These are phyloP conservation scores for Willowsia nigromaculata DNA, from an alignment of 2,888 invertebrate species.

Conservation along the genomic window DNA sequence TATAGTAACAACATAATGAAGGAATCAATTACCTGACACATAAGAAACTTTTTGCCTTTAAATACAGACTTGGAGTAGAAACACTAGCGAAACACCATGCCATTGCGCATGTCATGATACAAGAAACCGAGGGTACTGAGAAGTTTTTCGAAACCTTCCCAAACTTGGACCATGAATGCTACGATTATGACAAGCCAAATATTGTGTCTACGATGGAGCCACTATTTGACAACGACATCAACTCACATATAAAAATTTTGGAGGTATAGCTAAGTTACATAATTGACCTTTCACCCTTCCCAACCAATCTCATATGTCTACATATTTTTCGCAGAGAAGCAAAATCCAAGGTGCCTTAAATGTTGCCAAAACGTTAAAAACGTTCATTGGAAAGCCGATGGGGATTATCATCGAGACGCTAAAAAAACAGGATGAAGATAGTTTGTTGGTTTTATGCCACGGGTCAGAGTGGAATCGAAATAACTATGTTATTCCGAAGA, in stretches of 20 bases:
- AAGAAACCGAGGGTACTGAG: constrained; percentile 48
- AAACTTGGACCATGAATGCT: constrained; percentile 17
- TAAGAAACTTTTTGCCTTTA: too few species aligned
- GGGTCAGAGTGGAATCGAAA: too few species aligned
- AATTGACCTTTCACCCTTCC: too few species aligned
- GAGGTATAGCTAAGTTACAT: too few species aligned
- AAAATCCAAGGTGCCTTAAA: too few species aligned
- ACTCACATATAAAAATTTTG: constrained; percentile 45
- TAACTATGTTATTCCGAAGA: too few species aligned
- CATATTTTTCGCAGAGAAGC: too few species aligned
- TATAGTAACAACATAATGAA: too few species aligned
- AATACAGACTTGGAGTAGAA: constrained; percentile 53
- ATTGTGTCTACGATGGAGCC: not conserved
- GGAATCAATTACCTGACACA: too few species aligned
- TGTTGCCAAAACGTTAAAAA: not conserved
- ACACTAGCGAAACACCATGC: constrained; percentile 71
- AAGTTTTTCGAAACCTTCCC: constrained; percentile 54
- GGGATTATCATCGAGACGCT: not conserved
- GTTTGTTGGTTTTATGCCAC: not conserved
- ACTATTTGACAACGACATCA: constrained; percentile 9
- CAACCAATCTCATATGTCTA: too few species aligned
- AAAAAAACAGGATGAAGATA: not conserved
- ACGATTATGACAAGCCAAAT: not conserved
- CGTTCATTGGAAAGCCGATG: not conserved
- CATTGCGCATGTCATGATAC: constrained; percentile 49